Base-by-base conservation (phyloP, 2,113 vertebrate genomes). In the Cyanocitta stelleri region DNA sequence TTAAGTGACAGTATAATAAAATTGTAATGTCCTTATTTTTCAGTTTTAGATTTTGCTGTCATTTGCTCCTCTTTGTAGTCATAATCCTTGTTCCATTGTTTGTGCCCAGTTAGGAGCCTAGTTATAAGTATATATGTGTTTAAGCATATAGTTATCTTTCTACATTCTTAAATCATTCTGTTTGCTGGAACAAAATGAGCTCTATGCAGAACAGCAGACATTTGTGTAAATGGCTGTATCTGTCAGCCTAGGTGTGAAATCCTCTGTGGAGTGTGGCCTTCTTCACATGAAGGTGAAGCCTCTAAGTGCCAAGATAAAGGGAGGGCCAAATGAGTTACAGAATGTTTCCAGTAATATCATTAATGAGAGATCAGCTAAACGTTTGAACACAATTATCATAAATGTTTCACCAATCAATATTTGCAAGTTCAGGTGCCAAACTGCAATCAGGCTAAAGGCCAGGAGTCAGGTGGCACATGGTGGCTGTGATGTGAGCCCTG, bases 361-460 rank as follows among this genome's bases (percentile, higher is more conserved):
- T 88, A 93, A 78, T 26, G 27, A 63, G 17, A 1, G 3, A 91
- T 44, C 41, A 62, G 68, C 35, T 67, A 84, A 83, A 51, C 0
- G 1, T 54, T 81, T 84, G 61, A 64, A 79, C n/a, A 33, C 4
- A 18, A 84, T 82, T 78, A 56, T 74, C 48, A 71, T 39, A 49
- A 91, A 80, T 16, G 16, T 84, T 83, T 93, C 59, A 71, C 55
- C 72, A 77, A 85, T 86, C 75, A 90, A 90, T 90, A 95, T 71
- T 75, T 81, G 37, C 39, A 92, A 64, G 39, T 68, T 51, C 41
- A 54, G 68, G 37, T 72, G 88, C 80, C 85, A 94, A 81, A 35
- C 66, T 49, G 33, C 55, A 92, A 71, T 84, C 71, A 71, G 76
- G 61, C 76, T 68, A n/a, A 88, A 90, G 61, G 44, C 62, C 66